Evolutionary conservation across 2,113 vertebrate species (phyloP).

Genomic region (Hemibagrus wyckioides): DNA sequence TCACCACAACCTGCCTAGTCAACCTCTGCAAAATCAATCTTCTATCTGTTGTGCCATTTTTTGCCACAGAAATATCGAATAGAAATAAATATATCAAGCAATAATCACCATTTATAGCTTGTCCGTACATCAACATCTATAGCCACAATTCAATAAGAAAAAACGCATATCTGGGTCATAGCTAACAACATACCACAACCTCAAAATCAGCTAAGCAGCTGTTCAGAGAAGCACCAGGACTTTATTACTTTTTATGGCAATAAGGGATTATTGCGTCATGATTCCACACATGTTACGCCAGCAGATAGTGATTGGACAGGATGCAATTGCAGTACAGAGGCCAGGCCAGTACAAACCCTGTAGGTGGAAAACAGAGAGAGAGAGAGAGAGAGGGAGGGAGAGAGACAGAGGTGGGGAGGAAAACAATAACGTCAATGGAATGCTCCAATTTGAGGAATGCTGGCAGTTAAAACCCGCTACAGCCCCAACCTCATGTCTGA

Average conservation of each 20-base stretch:
- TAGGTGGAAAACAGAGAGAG: background rate
- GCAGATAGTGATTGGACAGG: constrained; percentile 6
- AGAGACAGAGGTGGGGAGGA: constrained; percentile 2
- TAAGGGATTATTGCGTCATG: constrained; percentile 28
- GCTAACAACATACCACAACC: background rate
- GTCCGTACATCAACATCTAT: background rate
- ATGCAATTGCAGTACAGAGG: constrained; percentile 52
- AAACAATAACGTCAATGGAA: constrained; percentile 61
- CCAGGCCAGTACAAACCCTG: constrained; percentile 14
- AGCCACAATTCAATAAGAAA: background rate
- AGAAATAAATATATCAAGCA: background rate
- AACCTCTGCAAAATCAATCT: background rate
- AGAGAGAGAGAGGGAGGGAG: background rate
- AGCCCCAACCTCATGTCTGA: constrained; percentile 31
- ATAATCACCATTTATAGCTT: background rate
- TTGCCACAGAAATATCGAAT: background rate
- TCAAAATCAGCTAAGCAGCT: background rate
- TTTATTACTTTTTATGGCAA: constrained; percentile 36
- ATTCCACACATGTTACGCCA: constrained; percentile 17
- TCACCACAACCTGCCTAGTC: background rate
- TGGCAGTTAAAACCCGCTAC: constrained; percentile 56
- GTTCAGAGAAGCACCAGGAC: constrained; percentile 4
- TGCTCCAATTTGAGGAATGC: constrained; percentile 64
- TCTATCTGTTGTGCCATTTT: background rate
- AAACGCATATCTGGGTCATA: background rate